Evolutionary conservation across 1,140 invertebrate species (phyloP).

Genomic region (Cotesia typhae): DNA sequence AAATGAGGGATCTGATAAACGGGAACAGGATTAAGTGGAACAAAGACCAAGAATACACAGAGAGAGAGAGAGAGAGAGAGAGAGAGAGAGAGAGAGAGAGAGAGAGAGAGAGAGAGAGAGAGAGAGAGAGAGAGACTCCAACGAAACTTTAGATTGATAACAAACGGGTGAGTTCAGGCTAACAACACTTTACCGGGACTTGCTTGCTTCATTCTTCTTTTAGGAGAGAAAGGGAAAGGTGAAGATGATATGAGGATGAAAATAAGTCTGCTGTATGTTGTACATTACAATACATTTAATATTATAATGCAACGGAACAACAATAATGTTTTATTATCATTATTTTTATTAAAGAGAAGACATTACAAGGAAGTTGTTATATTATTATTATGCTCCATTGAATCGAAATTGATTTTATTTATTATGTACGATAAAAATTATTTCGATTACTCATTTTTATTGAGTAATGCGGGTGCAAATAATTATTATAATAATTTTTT

Average conservation of each 20-base stretch:
- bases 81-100: background rate
- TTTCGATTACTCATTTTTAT: too few species aligned
- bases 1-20: conserved; percentile 41
- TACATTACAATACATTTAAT: too few species aligned
- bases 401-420: conserved; percentile 44
- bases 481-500: too few species aligned
- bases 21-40: conserved; percentile 16
- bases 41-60: conserved; percentile 9
- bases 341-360: conserved; percentile 41
- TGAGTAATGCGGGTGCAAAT: too few species aligned
- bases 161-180: background rate
- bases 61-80: too few species aligned
- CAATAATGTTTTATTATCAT: too few species aligned
- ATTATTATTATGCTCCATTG: conserved; percentile 60
- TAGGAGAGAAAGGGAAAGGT: too few species aligned
- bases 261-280: conserved; percentile 51
- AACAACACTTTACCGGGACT: background rate
- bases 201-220: too few species aligned
- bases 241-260: conserved; percentile 53
- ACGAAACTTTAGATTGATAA: too few species aligned
- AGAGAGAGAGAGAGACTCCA: too few species aligned
- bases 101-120: background rate
- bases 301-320: too few species aligned
- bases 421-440: too few species aligned
- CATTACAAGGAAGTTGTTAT: conserved; percentile 49